Base-by-base conservation (phyloP, 2,797 vertebrate species). In the Huso huso region DNA sequence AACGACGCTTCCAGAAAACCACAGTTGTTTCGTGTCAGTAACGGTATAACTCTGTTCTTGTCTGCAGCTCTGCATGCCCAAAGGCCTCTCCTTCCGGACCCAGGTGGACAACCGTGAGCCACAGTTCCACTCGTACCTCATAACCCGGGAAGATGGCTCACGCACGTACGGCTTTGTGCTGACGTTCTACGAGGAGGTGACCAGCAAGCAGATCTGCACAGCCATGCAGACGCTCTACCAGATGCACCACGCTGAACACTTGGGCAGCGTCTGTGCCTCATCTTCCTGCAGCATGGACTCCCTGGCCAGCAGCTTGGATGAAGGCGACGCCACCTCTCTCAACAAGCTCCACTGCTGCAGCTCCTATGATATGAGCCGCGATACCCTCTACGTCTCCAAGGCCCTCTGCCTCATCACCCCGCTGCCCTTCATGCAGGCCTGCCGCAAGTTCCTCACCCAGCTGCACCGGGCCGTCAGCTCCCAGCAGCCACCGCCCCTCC, bases 231-330 rank as follows among this genome's bases (percentile, higher is more conserved):
- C 95, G 0, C 92, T 99, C 9, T 94, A 91, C 81, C 94, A 95
- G 82, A 99, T 99, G 97, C 94, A 99, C 84, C 92, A 95, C 0
- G 96, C 95, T 0, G 95, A 98, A 85, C 94, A 91, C 62, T 89
- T 86, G 70, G 88, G 92, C 71, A 86, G 89, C 0, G 85, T 90
- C 1, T 80, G 81, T 0, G 90, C 91, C 50, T 90, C 93, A 0
- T 97, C 95, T 0, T 93, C 94, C 0, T 95, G 92, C 84, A 97
- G 95, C 79, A 95, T 94, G 94, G 95, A 98, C 90, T 98, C 96
- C 0, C 85, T 98, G 59, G 91, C 88, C 11, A 95, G 94, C 90
- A 96, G 93, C 70, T 77, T 88, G 0, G 95, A 96, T 0, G 95
- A 97, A 65, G 93, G 86, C 0, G 94, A 97, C 0, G 78, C 90